These are phyloP conservation scores for Acrossocheilus wenchowensis DNA, from an alignment of 2,797 vertebrate species.

Conservation along the genomic window DNA sequence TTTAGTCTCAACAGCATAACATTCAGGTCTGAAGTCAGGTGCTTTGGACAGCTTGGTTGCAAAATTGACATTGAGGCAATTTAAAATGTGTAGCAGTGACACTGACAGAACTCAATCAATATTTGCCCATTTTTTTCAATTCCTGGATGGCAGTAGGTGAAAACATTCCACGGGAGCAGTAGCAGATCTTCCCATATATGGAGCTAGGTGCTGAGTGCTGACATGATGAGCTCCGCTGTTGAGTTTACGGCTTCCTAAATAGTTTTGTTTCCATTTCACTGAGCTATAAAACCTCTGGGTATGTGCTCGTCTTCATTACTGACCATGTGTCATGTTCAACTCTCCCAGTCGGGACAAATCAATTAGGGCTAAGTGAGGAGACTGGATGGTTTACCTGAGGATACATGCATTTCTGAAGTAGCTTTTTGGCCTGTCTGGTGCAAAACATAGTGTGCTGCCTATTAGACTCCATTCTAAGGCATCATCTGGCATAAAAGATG, in stretches of 20 bases:
- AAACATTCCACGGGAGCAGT: constrained; percentile 71
- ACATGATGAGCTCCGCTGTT: constrained; percentile 30
- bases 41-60: constrained; percentile 23
- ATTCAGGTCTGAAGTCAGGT: not conserved
- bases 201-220: constrained; percentile 61
- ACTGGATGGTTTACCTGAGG: constrained; percentile 54
- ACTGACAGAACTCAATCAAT: constrained; percentile 67
- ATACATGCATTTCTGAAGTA: constrained; percentile 13
- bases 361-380: constrained; percentile 30
- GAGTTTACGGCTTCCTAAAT: constrained; percentile 43
- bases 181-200: constrained; percentile 76
- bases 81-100: constrained; percentile 52
- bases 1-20: not conserved
- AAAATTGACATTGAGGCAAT: constrained; percentile 40
- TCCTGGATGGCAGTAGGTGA: constrained; percentile 68
- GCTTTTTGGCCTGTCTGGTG: constrained; percentile 4
- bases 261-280: constrained; percentile 75
- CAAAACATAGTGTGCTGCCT: not conserved
- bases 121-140: constrained; percentile 69
- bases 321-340: constrained; percentile 48
- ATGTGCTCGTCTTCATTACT: constrained; percentile 68
- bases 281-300: constrained; percentile 74
- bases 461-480: not conserved
- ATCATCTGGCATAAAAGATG: not conserved
- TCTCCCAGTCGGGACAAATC: constrained; percentile 50